These are phyloP conservation scores for Plectrocnemia conspersa DNA, from an alignment of 1,140 invertebrate genomes.

Conservation along the genomic window DNA sequence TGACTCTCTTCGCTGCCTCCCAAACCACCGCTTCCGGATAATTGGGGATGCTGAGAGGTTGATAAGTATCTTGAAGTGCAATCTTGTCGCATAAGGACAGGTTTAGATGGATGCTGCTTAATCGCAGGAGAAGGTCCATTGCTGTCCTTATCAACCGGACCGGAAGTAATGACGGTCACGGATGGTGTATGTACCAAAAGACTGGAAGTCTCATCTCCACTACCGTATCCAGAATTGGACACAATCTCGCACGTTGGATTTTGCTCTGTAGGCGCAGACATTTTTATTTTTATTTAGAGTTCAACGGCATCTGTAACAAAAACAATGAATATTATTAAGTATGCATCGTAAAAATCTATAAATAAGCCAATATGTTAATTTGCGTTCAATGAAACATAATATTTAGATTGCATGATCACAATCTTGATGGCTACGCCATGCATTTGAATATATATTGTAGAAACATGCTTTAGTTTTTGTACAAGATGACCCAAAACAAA, in stretches of 20 bases:
- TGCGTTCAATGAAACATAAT: conserved; percentile 13
- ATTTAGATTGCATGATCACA: conserved; percentile 10
- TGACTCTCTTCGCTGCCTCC: conserved; percentile 75
- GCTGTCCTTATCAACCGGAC: conserved; percentile 41
- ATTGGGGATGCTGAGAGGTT: conserved; percentile 64
- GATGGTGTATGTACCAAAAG: conserved; percentile 57
- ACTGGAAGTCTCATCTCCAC: conserved; percentile 73
- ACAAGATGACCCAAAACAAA: no score
- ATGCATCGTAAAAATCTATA: not conserved
- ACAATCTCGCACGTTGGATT: conserved; percentile 51
- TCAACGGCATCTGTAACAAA: conserved; percentile 8
- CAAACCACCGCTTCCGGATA: conserved; percentile 61
- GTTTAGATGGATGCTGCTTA: conserved; percentile 53
- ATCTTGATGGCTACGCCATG: not conserved
- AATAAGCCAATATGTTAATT: not conserved
- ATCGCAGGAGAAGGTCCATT: conserved; percentile 32
- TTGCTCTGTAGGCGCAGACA: conserved; percentile 49
- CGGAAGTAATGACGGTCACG: conserved; percentile 48
- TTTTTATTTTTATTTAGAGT: conserved; percentile 31
- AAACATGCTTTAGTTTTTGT: no score
- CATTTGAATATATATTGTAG: not conserved
- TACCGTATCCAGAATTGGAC: conserved; percentile 61
- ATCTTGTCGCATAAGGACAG: conserved; percentile 77
- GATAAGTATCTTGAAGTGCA: conserved; percentile 65
- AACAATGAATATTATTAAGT: not conserved